Evolutionary conservation across 2,888 invertebrate genomes (phyloP).

Genomic region (Anthophora plumipes): DNA sequence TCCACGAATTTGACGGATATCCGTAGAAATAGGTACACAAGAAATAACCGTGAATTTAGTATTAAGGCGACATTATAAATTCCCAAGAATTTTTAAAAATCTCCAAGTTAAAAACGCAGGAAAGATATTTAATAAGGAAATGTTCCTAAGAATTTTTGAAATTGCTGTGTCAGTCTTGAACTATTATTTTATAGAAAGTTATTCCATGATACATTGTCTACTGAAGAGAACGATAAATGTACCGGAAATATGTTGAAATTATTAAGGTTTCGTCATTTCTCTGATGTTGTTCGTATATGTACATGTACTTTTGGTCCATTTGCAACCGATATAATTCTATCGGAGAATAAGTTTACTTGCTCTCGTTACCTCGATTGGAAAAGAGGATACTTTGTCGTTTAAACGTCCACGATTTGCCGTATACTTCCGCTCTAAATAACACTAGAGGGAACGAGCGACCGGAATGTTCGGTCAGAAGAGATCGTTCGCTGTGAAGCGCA

Average conservation of each 20-base stretch:
- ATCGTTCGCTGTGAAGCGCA: slow-evolving; percentile 74
- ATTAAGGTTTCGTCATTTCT: not conserved
- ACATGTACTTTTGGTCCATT: slow-evolving; percentile 2
- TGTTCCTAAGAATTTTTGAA: no score
- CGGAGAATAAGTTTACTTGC: slow-evolving; percentile 38
- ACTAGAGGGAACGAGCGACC: slow-evolving; percentile 62
- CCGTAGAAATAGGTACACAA: no score
- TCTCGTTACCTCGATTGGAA: slow-evolving; percentile 46
- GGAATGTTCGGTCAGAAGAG: slow-evolving; percentile 65
- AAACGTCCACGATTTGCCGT: slow-evolving; percentile 62
- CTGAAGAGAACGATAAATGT: not conserved
- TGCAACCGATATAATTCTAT: slow-evolving; percentile 35
- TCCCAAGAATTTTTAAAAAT: no score
- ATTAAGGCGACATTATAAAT: no score
- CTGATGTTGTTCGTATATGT: not conserved
- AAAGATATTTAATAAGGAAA: no score
- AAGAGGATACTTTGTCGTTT: slow-evolving; percentile 62
- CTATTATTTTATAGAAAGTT: no score
- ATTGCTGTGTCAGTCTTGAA: no score
- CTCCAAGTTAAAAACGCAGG: no score
- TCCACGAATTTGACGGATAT: no score
- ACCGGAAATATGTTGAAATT: slow-evolving; percentile 1
- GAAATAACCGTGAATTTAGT: no score
- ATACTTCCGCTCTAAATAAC: slow-evolving; percentile 73
- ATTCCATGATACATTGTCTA: no score